Percentiles rank a stretch among this genome's conserved stretches.
These are phyloP conservation scores for Hofmannophila pseudospretella DNA, from an alignment of 2,888 invertebrate species.

Conservation along the genomic window DNA sequence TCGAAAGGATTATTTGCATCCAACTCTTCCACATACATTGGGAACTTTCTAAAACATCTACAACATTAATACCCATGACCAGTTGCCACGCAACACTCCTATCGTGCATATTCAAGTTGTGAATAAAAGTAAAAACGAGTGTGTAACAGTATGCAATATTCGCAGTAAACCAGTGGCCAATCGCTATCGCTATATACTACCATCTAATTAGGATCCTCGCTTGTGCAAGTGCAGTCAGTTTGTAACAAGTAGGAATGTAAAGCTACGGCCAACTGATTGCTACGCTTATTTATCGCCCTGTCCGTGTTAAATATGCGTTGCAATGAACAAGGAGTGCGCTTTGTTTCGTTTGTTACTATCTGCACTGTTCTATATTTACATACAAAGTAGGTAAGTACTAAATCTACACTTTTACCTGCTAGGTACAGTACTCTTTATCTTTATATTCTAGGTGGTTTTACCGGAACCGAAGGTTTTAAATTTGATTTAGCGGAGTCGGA, in stretches of 20 bases:
- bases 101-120: conserved; percentile 14
- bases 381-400: conserved; percentile 3
- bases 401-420: no score
- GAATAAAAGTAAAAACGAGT: conserved; percentile 11
- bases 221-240: conserved; percentile 29
- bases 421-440: no score
- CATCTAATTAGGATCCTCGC: conserved; percentile 48
- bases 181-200: conserved; percentile 29
- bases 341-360: conserved; percentile 10
- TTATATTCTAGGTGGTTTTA: no score
- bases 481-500: no score
- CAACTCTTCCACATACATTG: no score
- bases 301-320: conserved; percentile 18
- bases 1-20: no score
- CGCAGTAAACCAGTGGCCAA: conserved; percentile 38
- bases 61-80: conserved; percentile 15
- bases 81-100: conserved; percentile 21
- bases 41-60: conserved; percentile 11
- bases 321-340: conserved; percentile 13
- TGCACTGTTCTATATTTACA: no score
- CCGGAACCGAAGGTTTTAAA: no score
- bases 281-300: conserved; percentile 27
- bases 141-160: conserved; percentile 34
- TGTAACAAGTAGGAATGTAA: conserved; percentile 21
- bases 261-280: conserved; percentile 25